These are phyloP conservation scores for Prionace glauca DNA, from an alignment of 2,797 vertebrate species.

Conservation along the genomic window DNA sequence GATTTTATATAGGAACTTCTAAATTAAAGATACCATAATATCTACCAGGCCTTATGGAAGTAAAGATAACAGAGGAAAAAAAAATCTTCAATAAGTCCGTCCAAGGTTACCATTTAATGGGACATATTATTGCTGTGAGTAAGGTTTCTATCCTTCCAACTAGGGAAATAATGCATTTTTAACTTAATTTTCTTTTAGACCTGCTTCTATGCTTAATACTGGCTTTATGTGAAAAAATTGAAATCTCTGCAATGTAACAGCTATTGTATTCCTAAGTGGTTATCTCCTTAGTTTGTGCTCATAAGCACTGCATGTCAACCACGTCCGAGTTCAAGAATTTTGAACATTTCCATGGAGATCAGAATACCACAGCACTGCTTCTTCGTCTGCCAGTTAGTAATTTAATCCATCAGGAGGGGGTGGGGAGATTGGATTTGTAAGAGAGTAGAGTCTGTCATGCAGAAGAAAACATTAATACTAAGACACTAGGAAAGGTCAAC, in stretches of 20 bases:
- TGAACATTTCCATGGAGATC: background rate
- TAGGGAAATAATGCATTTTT: background rate
- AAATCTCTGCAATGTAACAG: background rate
- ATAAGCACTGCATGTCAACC: background rate
- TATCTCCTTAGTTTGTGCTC: background rate
- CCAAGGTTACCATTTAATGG: background rate
- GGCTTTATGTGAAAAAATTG: background rate
- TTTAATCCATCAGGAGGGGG: conserved; percentile 22
- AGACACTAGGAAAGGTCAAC: conserved; percentile 28
- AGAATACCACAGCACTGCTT: background rate
- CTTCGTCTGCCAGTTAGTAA: conserved; percentile 16
- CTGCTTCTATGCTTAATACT: background rate
- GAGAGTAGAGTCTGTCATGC: background rate
- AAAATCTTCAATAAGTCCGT: background rate
- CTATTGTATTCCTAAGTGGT: background rate
- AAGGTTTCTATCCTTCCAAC: background rate
- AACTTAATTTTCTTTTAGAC: background rate
- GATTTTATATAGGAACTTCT: background rate
- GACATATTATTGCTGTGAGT: no score
- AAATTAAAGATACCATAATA: background rate
- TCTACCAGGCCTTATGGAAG: background rate
- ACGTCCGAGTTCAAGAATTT: conserved; percentile 29
- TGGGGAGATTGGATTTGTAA: background rate
- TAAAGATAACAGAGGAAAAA: background rate
- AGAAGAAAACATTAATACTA: conserved; percentile 25